Conservation (phyloP, 2,888 invertebrate genomes). For the Cerastis leucographa region DNA sequence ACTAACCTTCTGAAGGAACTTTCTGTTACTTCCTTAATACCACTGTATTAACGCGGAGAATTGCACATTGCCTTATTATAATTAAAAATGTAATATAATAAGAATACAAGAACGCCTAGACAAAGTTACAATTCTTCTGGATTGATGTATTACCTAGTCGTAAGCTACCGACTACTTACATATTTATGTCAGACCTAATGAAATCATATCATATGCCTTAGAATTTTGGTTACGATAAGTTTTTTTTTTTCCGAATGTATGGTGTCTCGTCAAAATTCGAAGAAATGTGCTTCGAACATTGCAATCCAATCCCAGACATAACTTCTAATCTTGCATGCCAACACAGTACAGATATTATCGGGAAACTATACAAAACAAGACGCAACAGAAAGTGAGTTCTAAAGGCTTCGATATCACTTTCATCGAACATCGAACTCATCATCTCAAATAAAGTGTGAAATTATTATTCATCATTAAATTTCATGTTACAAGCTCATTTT, state of each 20-base stretch:
- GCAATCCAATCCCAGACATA: not conserved
- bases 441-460: conserved; percentile 57
- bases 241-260: not conserved
- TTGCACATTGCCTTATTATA: conserved; percentile 15
- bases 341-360: not conserved
- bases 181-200: not conserved
- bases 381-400: not conserved
- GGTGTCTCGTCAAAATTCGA: not conserved
- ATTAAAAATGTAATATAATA: conserved; percentile 11
- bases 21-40: conserved; percentile 44
- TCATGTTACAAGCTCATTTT: conserved; percentile 73
- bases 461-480: conserved; percentile 65
- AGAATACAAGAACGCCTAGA: not conserved
- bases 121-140: not conserved
- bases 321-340: not conserved
- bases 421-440: conserved; percentile 26
- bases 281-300: not conserved
- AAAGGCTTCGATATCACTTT: not conserved
- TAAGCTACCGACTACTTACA: not conserved
- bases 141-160: not conserved
- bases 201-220: not conserved
- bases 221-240: not conserved
- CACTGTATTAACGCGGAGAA: conserved; percentile 25
- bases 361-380: not conserved
- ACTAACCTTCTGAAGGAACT: conserved; percentile 39